Evolutionary conservation across 2,888 invertebrate genomes (phyloP).

Genomic region (Cryptus armator): DNA sequence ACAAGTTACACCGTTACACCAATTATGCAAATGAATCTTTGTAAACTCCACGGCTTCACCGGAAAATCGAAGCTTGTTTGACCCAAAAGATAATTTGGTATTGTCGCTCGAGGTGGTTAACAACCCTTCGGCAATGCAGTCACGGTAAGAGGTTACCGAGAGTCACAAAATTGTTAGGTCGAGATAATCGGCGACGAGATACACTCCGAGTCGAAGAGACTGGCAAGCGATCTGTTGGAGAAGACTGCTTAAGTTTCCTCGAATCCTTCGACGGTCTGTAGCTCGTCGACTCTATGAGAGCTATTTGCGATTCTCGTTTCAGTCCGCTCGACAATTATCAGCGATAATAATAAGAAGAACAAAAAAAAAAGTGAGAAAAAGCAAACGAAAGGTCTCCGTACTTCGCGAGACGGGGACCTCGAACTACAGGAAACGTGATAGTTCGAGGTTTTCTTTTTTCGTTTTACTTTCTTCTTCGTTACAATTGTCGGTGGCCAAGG

Average conservation of each 20-base stretch:
- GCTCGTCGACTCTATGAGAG: slow-evolving; percentile 28
- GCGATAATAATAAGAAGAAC: slow-evolving; percentile 1
- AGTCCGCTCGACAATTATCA: slow-evolving; percentile 41
- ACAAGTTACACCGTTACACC: not conserved
- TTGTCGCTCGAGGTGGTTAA: slow-evolving; percentile 73
- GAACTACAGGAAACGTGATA: not conserved
- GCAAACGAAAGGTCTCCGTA: not conserved
- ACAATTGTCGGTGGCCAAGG: not conserved
- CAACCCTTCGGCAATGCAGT: slow-evolving; percentile 72
- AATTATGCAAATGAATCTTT: slow-evolving; percentile 51
- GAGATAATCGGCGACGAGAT: slow-evolving; percentile 80
- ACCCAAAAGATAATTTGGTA: slow-evolving; percentile 72
- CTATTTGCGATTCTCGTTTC: slow-evolving; percentile 53
- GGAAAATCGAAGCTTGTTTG: slow-evolving; percentile 62
- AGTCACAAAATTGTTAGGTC: slow-evolving; percentile 78
- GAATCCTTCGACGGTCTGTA: slow-evolving; percentile 77
- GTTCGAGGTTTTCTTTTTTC: slow-evolving; percentile 20
- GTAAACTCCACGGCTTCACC: slow-evolving; percentile 16
- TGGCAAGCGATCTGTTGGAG: slow-evolving; percentile 78
- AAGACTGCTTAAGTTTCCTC: slow-evolving; percentile 81
- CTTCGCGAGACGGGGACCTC: slow-evolving; percentile 12
- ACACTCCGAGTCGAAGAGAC: slow-evolving; percentile 23
- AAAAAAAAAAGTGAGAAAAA: not conserved
- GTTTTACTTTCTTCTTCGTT: slow-evolving; percentile 12
- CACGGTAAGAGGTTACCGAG: slow-evolving; percentile 29